phyloP scores from a whole-genome alignment of 2,113 vertebrate species.

The Oceanites oceanicus region DNA sequence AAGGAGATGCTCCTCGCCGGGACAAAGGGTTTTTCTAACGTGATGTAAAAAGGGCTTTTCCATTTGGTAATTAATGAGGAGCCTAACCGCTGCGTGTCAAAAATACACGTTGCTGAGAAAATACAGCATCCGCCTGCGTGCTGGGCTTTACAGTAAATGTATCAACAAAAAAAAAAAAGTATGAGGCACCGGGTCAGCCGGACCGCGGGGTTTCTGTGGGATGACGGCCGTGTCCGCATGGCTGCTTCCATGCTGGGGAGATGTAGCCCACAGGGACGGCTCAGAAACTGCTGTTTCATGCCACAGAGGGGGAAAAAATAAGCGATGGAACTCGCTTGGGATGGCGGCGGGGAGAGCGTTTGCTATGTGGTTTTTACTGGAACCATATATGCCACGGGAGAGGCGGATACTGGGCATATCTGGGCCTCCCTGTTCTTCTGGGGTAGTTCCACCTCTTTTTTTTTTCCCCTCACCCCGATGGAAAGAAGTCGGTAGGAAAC shows the following conservation, averaged over 20 bases:
- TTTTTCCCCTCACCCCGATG: fast-evolving
- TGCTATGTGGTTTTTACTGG: not conserved
- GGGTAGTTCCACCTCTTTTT: not conserved
- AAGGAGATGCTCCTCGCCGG: not conserved
- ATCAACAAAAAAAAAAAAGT: not conserved
- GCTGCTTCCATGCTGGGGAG: not conserved
- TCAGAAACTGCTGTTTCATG: not conserved
- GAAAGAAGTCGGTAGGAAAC: not conserved
- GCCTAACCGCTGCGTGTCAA: fast-evolving
- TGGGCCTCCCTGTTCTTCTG: not conserved
- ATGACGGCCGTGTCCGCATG: fast-evolving
- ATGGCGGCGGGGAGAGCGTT: fast-evolving
- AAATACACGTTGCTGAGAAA: not conserved
- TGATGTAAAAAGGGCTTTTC: not conserved
- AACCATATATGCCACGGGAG: fast-evolving
- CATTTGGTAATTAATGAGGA: not conserved
- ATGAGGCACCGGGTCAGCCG: fast-evolving
- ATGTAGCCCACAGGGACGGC: not conserved
- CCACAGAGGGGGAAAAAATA: fast-evolving
- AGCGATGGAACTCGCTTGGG: fast-evolving
- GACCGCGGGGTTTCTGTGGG: too few species aligned
- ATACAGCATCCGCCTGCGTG: fast-evolving
- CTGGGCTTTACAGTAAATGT: not conserved
- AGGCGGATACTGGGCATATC: not conserved
- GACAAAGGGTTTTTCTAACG: not conserved